phyloP scores from a whole-genome alignment of 2,888 invertebrate species.

The Mayetiola destructor region DNA sequence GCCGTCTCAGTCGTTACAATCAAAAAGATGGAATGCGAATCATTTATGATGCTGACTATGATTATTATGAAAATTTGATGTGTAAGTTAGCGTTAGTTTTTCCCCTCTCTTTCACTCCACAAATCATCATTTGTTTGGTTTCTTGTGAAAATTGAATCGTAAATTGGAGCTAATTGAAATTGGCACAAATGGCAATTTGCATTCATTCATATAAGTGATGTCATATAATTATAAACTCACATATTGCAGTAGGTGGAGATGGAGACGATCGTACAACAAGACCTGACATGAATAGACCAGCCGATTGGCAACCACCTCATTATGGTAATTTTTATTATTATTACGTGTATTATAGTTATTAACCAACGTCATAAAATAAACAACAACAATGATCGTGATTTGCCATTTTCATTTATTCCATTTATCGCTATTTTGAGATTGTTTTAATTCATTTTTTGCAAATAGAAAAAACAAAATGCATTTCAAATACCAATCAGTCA shows the following conservation, averaged over 20 bases:
- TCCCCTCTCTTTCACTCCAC: background rate
- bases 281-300: constrained; percentile 22
- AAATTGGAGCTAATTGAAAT: background rate
- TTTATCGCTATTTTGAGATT: no score
- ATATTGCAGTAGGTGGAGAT: constrained; percentile 34
- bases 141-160: no score
- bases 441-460: background rate
- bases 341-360: background rate
- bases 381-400: background rate
- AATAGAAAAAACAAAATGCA: background rate
- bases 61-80: constrained; percentile 87
- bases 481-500: no score
- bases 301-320: constrained; percentile 24
- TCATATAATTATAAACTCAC: constrained; percentile 21
- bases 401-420: no score
- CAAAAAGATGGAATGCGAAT: constrained; percentile 77
- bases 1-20: constrained; percentile 71
- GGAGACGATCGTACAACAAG: constrained; percentile 26
- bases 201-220: background rate
- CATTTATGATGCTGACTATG: constrained; percentile 81
- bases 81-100: constrained; percentile 44
- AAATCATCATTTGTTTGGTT: background rate
- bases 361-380: background rate
- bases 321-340: constrained; percentile 21
- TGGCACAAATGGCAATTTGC: background rate